Evolutionary conservation across 2,888 invertebrate species (phyloP), one percentile per base, ranked within the genome.

Genomic region (Drosophila austrosaltans): DNA sequence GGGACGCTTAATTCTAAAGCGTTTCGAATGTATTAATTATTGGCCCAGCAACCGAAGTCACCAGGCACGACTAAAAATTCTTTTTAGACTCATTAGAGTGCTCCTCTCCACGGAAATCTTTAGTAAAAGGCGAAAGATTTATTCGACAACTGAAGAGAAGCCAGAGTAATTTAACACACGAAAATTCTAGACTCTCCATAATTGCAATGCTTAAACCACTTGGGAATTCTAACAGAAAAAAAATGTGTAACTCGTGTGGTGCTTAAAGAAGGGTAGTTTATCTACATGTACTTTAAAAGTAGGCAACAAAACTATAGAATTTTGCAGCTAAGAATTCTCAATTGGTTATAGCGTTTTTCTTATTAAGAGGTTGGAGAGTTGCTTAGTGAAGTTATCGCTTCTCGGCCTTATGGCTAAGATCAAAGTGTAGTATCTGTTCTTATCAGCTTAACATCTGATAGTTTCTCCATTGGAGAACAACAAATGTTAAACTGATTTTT

Each of bases 111-210:
- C 95, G 95, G 95, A 95, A 95, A 95, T 95, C 95, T 95, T 95
- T 95, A 95, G 95, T 95, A 95, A 95, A 95, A 95, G 95, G 95
- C 95, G 95, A 95, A 95, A 95, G 95, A 95, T 95, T 94, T 95
- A 93, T 94, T 91, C 94, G 95, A 91, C 93, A 87, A 92, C 92
- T 94, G 94, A 94, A 94, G 94, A 93, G 94, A 94, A 93, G 93
- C 94, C 94, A 94, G 94, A 94, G 94, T 93, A 39, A 76, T 0
- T 53, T 28, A 3, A 2, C 4, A 30, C 0, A 0, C 0, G 0
- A 0, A 8, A 63, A 12, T 1, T n/a, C 4, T 0, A 2, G 8
- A 5, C 1, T 0, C 6, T 36, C n/a, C 1, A 22, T 30, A 57
- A 8, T 1, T 1, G 0, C 5, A 3, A 1, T 3, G 28, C 44